Evolutionary conservation across 2,797 vertebrate species (phyloP), one percentile per base, ranked within the genome.

Genomic region (Phyllotis vaccarum): DNA sequence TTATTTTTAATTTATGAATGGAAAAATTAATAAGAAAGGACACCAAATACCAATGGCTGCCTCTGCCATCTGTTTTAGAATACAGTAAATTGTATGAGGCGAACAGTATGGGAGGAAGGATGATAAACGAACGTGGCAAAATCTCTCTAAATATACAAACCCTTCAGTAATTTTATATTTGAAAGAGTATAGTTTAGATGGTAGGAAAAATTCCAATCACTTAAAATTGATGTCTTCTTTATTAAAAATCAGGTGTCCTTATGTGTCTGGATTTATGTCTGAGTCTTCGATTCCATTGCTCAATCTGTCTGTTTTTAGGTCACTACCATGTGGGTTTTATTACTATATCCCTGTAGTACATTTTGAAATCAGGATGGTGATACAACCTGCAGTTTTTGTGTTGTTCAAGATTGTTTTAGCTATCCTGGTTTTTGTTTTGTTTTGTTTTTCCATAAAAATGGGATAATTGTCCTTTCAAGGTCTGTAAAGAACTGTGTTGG

Each of bases 221-320:
- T 74, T 60, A n/a, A 92, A 93, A 90, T 1, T 75, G 13, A 64
- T 58, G 81, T 94, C 64, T 82, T 58, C 88, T 49, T 85, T 49
- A 66, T 49, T 11, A 85, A 66, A 85, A 85, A 31, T 66, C 82
- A 49, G 19, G 19, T 8, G 60, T 81, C 56, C 7, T 5, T 83
- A 14, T 83, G 6, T 64, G 29, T 64, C 49, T 49, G 19, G 7
- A 49, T 85, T 66, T 49, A 85, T 66, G 19, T 66, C 60, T 85
- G 31, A 1, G 31, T 40, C 70, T 74, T 74, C 22, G 40, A 43
- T 74, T 74, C 37, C 2, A 74, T 12, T 74, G n/a, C 40, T 43
- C 37, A 24, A 74, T 21, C 11, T 74, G 21, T 40, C 70, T 24
- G 21, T 24, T 74, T 74, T 43, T 74, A 24, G 40, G 37, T 29